These are phyloP conservation scores for Platanista minor DNA, from an alignment of 2,113 vertebrate species.

Conservation along the genomic window DNA sequence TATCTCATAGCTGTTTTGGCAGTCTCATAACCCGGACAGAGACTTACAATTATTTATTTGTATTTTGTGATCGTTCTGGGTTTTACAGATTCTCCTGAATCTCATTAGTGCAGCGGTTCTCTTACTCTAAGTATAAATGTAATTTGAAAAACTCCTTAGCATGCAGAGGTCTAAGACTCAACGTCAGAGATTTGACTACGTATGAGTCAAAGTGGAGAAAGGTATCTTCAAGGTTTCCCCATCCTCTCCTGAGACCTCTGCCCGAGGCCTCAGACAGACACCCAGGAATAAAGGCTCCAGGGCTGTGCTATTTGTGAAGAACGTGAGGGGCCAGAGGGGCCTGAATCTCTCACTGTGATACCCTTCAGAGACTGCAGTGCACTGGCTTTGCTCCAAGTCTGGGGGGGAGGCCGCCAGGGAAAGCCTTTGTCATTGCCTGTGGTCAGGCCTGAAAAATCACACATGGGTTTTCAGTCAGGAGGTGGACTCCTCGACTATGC, in stretches of 20 bases:
- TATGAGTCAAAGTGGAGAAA: neutral
- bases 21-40: neutral
- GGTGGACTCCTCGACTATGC: neutral
- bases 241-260: neutral
- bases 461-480: neutral
- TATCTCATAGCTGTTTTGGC: neutral
- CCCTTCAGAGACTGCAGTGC: neutral
- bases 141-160: neutral
- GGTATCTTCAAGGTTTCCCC: neutral
- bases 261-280: neutral
- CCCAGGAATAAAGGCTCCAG: neutral
- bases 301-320: neutral
- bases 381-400: neutral
- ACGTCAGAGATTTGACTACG: neutral
- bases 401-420: neutral
- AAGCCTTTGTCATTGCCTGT: neutral
- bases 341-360: neutral
- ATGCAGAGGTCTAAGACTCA: neutral
- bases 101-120: neutral
- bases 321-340: neutral
- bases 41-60: neutral
- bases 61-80: neutral
- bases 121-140: neutral
- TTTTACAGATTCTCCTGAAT: constrained; percentile 18
- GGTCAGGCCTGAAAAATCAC: neutral